Conservation (phyloP, 2,888 invertebrate genomes). For the Conomelus anceps region DNA sequence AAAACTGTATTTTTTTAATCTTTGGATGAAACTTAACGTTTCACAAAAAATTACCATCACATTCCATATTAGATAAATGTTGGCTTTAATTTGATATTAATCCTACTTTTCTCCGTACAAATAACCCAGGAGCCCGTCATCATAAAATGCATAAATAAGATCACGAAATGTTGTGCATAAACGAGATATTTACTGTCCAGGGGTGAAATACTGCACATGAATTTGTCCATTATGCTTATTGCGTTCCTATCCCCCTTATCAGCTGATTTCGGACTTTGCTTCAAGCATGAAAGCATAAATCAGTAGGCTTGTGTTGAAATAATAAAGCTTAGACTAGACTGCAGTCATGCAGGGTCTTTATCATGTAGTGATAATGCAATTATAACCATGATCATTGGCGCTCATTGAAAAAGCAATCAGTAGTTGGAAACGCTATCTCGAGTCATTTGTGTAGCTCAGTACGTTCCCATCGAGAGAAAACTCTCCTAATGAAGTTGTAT, state of each 20-base stretch:
- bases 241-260: not conserved
- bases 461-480: not conserved
- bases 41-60: no score
- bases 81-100: no score
- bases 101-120: not conserved
- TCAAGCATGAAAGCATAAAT: not conserved
- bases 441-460: not conserved
- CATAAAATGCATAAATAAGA: no score
- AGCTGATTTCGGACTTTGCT: not conserved
- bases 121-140: not conserved
- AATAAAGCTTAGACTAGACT: not conserved
- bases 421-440: not conserved
- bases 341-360: not conserved
- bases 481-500: not conserved
- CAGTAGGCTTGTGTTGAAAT: not conserved
- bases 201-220: not conserved
- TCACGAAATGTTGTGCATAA: not conserved
- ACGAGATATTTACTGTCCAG: not conserved
- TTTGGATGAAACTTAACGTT: no score
- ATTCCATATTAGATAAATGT: no score
- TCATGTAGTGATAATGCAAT: not conserved
- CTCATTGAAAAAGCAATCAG: not conserved
- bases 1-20: no score
- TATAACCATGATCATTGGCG: not conserved
- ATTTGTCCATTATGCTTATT: not conserved